Evolutionary conservation across 1,140 invertebrate genomes (phyloP).

Genomic region (Sinella curviseta): DNA sequence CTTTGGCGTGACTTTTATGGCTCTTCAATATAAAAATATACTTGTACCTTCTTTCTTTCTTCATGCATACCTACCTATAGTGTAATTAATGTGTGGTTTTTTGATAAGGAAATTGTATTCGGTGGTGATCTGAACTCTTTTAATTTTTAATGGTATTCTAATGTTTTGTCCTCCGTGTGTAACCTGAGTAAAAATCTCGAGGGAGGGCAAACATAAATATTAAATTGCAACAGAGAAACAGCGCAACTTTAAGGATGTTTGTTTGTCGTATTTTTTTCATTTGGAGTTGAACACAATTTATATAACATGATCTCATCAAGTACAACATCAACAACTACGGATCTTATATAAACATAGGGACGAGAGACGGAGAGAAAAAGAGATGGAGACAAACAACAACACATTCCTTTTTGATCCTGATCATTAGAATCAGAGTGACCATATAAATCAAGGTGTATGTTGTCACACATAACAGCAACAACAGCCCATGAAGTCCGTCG

Average conservation of each 20-base stretch:
- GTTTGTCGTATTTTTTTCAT: neutral
- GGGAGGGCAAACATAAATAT: slow-evolving; percentile 16
- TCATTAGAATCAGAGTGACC: slow-evolving; percentile 22
- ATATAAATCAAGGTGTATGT: slow-evolving; percentile 19
- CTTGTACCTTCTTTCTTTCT: too few species aligned
- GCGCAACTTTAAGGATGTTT: neutral
- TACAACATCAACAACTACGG: too few species aligned
- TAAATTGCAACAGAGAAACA: slow-evolving; percentile 20
- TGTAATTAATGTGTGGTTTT: neutral
- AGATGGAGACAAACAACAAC: neutral
- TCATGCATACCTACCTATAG: neutral
- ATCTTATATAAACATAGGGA: too few species aligned
- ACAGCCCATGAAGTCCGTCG: neutral
- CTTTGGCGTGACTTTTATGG: too few species aligned
- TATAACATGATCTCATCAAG: slow-evolving; percentile 6
- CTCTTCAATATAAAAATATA: too few species aligned
- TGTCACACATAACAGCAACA: neutral
- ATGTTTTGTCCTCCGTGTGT: slow-evolving; percentile 15
- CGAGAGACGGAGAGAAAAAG: too few species aligned
- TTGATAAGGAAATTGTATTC: neutral
- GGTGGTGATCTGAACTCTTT: slow-evolving; percentile 21
- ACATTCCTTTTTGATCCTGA: slow-evolving; percentile 23
- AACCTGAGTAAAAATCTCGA: slow-evolving; percentile 3
- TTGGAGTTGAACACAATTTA: slow-evolving; percentile 3
- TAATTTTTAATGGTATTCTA: slow-evolving; percentile 26